Conservation (phyloP, 1,140 invertebrate genomes). For the Trichonephila inaurata region DNA sequence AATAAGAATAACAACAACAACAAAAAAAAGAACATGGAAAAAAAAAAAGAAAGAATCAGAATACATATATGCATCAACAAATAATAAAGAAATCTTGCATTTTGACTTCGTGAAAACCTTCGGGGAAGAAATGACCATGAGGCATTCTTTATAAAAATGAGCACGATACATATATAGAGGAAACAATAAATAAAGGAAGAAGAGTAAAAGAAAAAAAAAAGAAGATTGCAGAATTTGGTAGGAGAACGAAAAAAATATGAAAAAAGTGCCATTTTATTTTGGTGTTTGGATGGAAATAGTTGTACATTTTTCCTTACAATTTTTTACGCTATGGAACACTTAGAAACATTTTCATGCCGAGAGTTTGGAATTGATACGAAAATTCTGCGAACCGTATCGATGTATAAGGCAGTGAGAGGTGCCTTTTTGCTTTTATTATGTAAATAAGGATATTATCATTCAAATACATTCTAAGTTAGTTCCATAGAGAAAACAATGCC, state of each 20-base stretch:
- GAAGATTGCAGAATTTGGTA: background rate
- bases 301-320: background rate
- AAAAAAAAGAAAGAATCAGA: background rate
- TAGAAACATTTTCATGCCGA: constrained; percentile 22
- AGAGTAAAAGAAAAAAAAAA: background rate
- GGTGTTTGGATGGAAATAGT: constrained; percentile 13
- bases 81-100: constrained; percentile 36
- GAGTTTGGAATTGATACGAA: constrained; percentile 37
- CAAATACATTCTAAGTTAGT: constrained; percentile 40
- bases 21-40: no score
- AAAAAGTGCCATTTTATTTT: constrained; percentile 17
- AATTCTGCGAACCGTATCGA: constrained; percentile 35
- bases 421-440: constrained; percentile 40
- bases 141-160: constrained; percentile 45
- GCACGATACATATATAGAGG: constrained; percentile 4
- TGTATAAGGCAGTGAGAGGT: background rate
- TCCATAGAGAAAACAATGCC: background rate
- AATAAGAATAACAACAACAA: background rate
- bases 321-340: background rate
- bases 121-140: constrained; percentile 26
- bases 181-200: constrained; percentile 24
- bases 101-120: background rate
- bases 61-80: constrained; percentile 1
- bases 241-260: no score
- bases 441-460: constrained; percentile 35